Evolutionary conservation across 2,113 vertebrate genomes (phyloP), one percentile per base, ranked within the genome.

Genomic region (Microcebus ravelobensis): DNA sequence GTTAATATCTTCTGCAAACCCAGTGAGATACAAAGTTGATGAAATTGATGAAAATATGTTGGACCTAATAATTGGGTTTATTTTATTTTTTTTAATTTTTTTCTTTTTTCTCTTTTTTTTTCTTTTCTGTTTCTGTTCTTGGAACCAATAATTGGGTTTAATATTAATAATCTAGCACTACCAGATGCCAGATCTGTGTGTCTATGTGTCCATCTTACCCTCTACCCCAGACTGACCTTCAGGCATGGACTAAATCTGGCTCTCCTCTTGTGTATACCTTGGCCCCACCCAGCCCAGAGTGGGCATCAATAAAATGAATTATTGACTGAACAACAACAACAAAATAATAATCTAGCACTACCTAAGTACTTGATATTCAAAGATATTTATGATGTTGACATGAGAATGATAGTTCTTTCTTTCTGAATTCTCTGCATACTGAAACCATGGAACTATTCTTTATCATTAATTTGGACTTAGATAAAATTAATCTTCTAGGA

Each of bases 201-300:
- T 95, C 8, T 89, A 12, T 96, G 65, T 96, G 86, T 96, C 63
- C 31, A 83, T 95, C 77, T 82, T 73, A 55, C 65, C 50, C 39
- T 17, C 23, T 48, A 29, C 87, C 52, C 50, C 70, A 95, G 91
- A 91, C 85, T 87, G 67, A 95, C 74, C 57, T 97, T 94, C 87
- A 97, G 96, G 92, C 88, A 88, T 94, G 93, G 42, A 96, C 86
- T 95, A 93, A 96, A 91, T 95, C 82, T 96, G 93, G 50, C 93
- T 96, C 61, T 93, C 59, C 67, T 96, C 84, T 87, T 97, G 82
- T 96, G 77, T 77, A 94, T 42, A 25, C 86, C 65, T 96, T 8
- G 5, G 86, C 95, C 67, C 52, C 77, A 85, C 86, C 88, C 79
- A 86, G 45, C 68, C 89, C 71, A 73, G 96, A 95, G 76, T 95